These are phyloP conservation scores for Adelosebastes latens DNA, from an alignment of 2,797 vertebrate species.

Conservation along the genomic window DNA sequence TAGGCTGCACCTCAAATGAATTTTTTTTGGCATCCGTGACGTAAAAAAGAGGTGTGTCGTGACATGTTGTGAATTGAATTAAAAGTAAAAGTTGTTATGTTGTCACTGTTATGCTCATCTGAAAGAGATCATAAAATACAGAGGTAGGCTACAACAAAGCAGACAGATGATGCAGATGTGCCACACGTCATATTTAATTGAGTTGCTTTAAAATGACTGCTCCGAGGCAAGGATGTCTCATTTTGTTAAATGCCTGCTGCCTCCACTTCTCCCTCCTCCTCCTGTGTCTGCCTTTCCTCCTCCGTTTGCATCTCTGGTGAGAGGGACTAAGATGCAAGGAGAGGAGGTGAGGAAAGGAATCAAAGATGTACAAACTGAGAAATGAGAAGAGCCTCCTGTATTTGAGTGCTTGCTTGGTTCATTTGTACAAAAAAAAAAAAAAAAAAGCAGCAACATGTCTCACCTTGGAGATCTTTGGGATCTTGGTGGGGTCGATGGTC, in stretches of 20 bases:
- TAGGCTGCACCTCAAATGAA: too few species aligned
- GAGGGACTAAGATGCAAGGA: background rate
- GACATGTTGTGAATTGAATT: background rate
- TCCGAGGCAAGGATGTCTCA: background rate
- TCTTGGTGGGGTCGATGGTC: conserved; percentile 96
- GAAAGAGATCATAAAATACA: too few species aligned
- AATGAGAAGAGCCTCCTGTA: background rate
- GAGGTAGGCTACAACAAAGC: too few species aligned
- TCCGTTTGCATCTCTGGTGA: background rate
- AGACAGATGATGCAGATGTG: too few species aligned
- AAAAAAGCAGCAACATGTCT: conserved; percentile 18
- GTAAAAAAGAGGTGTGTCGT: background rate
- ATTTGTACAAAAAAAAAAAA: background rate
- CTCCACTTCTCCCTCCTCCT: background rate
- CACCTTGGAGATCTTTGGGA: conserved; percentile 99
- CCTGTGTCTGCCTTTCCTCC: background rate
- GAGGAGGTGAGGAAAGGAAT: background rate
- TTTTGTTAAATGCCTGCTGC: too few species aligned
- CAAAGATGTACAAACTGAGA: background rate
- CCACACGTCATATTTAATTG: background rate
- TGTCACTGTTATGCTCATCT: too few species aligned
- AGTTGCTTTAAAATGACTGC: background rate
- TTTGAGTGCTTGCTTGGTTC: background rate
- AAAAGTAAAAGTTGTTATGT: background rate
- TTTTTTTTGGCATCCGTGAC: background rate